Conservation (phyloP, 2,113 vertebrate species). For the Chunga burmeisteri region DNA sequence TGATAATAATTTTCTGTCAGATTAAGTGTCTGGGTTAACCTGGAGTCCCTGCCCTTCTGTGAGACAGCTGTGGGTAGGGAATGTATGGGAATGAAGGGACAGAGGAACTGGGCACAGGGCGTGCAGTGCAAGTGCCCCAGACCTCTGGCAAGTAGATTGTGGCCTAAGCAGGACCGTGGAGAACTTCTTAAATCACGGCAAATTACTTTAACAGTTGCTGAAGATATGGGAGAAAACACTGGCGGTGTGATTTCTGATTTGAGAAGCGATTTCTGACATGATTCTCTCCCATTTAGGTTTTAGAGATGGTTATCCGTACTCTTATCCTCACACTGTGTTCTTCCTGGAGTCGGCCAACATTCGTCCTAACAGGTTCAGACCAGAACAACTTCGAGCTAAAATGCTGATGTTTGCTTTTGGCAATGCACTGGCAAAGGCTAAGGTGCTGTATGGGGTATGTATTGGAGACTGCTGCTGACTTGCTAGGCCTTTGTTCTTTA, state of each 20-base stretch:
- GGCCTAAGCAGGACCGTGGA: neutral
- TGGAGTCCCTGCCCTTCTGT: neutral
- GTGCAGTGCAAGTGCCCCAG: neutral
- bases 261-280: neutral
- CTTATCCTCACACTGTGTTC: slow-evolving; percentile 87
- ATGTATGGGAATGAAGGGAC: neutral
- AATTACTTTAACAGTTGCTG: neutral
- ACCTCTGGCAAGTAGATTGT: no score
- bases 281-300: slow-evolving; percentile 76
- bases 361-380: slow-evolving; percentile 51
- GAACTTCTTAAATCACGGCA: neutral
- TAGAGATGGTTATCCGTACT: slow-evolving; percentile 75
- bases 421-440: slow-evolving; percentile 83
- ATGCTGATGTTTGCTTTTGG: slow-evolving; percentile 89
- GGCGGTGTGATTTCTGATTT: no score
- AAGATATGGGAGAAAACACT: neutral
- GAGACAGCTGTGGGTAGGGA: neutral
- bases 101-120: neutral
- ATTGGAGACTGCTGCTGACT: neutral
- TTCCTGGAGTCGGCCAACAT: slow-evolving; percentile 70
- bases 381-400: slow-evolving; percentile 84
- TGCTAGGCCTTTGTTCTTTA: neutral
- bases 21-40: neutral
- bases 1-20: neutral
- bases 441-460: slow-evolving; percentile 80